Conservation (phyloP, 2,797 vertebrate genomes). For the Tauraco hartlaubi region DNA sequence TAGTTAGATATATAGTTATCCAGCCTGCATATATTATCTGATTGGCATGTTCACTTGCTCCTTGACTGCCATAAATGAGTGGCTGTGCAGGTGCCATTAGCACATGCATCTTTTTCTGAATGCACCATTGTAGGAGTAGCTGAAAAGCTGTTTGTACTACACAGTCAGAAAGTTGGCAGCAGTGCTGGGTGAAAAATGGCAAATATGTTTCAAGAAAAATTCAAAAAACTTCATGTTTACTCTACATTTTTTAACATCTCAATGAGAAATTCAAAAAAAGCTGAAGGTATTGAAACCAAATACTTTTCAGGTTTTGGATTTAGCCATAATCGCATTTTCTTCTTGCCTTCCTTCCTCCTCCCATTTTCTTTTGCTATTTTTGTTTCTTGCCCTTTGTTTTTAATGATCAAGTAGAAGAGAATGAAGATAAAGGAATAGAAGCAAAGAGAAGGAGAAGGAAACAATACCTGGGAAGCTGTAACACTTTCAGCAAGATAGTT, state of each 20-base stretch:
- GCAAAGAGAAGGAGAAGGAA: background rate
- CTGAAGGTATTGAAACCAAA: background rate
- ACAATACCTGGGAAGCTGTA: background rate
- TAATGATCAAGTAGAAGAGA: background rate
- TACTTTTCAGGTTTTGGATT: background rate
- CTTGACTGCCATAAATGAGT: conserved; percentile 45
- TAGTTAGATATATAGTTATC: background rate
- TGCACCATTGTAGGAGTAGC: conserved; percentile 54
- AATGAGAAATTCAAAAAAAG: background rate
- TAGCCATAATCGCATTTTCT: background rate
- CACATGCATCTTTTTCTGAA: conserved; percentile 68
- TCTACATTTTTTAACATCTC: conserved; percentile 19
- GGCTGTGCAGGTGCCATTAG: conserved; percentile 64
- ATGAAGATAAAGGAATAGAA: background rate
- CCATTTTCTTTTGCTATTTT: background rate
- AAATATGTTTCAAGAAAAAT: conserved; percentile 65
- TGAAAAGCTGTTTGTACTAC: conserved; percentile 72
- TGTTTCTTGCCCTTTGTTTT: background rate
- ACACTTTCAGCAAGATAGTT: background rate
- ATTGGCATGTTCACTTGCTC: conserved; percentile 56
- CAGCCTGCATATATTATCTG: conserved; percentile 56
- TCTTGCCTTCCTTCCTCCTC: background rate
- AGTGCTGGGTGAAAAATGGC: conserved; percentile 52
- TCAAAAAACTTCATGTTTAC: conserved; percentile 21
- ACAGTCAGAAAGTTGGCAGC: conserved; percentile 58